A percentile compares a stretch with the other conserved stretches of the same genome.
Conservation (phyloP, 2,888 invertebrate species). For the Stenichneumon culpator region DNA sequence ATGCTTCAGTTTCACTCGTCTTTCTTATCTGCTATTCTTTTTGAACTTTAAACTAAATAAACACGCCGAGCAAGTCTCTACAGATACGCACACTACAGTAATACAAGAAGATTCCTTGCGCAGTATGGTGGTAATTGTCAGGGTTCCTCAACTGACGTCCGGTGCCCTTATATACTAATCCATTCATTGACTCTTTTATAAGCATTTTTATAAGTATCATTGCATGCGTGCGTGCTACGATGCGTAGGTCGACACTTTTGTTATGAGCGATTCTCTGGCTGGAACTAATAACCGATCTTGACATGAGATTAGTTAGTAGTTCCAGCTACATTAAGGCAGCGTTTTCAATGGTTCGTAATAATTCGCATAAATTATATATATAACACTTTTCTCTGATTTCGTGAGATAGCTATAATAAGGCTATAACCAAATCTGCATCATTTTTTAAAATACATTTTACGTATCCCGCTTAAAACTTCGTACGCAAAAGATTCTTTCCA, state of each 20-base stretch:
- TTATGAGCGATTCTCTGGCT: not conserved
- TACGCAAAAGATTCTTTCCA: not conserved
- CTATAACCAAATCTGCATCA: not conserved
- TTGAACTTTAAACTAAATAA: conserved; percentile 45
- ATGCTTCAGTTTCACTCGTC: not conserved
- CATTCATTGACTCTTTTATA: conserved; percentile 21
- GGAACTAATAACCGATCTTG: too few species aligned
- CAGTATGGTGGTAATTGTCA: not conserved
- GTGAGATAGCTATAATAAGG: not conserved
- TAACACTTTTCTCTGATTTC: not conserved
- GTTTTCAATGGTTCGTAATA: not conserved
- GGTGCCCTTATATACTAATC: conserved; percentile 13
- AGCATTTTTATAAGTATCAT: not conserved
- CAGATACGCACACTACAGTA: conserved; percentile 11
- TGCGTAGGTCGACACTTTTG: not conserved
- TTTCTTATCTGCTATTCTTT: conserved; percentile 23
- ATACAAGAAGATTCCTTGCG: not conserved
- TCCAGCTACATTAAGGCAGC: not conserved
- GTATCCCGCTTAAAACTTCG: not conserved
- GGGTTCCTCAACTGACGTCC: conserved; percentile 15
- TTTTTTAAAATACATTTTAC: not conserved
- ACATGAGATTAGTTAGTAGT: not conserved
- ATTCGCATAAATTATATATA: not conserved
- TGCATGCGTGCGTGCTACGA: not conserved
- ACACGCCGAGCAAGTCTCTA: conserved; percentile 3